Conservation (phyloP, 2,888 invertebrate species). For the Choreutis nemorana region DNA sequence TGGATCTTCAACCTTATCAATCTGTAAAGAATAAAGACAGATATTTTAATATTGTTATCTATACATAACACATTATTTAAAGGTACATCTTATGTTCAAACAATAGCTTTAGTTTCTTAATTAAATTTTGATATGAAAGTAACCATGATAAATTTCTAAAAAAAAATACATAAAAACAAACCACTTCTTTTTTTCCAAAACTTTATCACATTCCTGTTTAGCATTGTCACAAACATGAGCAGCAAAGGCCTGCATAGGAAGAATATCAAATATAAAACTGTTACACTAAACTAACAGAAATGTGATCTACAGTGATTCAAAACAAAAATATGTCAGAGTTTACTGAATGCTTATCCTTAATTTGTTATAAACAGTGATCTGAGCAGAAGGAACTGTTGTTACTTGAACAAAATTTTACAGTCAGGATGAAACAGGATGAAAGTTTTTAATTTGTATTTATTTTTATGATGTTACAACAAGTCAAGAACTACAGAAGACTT, state of each 20-base stretch:
- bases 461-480: too few species aligned
- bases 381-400: too few species aligned
- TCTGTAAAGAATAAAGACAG: slow-evolving; percentile 56
- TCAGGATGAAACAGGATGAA: too few species aligned
- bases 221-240: slow-evolving; percentile 31
- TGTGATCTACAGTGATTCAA: background rate
- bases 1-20: slow-evolving; percentile 88
- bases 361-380: too few species aligned
- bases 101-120: too few species aligned
- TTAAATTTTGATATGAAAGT: too few species aligned
- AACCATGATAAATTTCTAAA: slow-evolving; percentile 8
- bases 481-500: too few species aligned
- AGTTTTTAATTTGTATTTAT: too few species aligned
- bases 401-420: too few species aligned
- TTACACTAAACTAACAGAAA: background rate
- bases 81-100: too few species aligned
- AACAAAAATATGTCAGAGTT: slow-evolving; percentile 14
- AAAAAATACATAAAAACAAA: slow-evolving; percentile 31
- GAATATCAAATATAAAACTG: slow-evolving; percentile 2
- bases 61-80: too few species aligned
- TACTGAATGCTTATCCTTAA: too few species aligned
- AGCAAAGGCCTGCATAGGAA: slow-evolving; percentile 35
- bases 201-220: slow-evolving; percentile 30
- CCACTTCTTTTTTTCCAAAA: slow-evolving; percentile 38
- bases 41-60: slow-evolving; percentile 1